Base-by-base conservation (phyloP, 1,140 invertebrate species). In the Zaprionus vittiger region DNA sequence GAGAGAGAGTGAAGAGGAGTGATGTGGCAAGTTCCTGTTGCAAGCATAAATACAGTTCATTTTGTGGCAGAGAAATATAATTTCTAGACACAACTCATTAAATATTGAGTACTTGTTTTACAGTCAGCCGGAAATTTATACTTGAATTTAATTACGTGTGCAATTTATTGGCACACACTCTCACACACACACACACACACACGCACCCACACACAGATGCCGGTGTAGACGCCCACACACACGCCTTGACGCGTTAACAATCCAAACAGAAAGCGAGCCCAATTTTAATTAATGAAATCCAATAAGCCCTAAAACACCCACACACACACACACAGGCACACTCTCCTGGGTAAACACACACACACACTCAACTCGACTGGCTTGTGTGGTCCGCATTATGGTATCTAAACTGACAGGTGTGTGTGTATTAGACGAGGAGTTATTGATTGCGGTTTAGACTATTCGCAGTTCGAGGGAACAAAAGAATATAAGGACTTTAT, bases 221-320 rank as follows among this genome's bases (percentile, higher is more conserved):
- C 37, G 5, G 28, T 55, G 38, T 20, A 24, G 54, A 63, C 22
- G 24, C 24, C 52, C 22, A 56, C n/a, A 69, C 52, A 67, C 65
- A 87, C 65, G 80, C 73, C 55, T 67, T 59, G 38, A 68, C 70
- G 68, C 83, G 73, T 73, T 79, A 66, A 74, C 73, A 83, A 78
- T 77, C 73, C 73, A 59, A 59, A 59, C 56, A 41, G 17, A 37
- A 81, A 83, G 71, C 69, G 60, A 61, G 56, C 37, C 44, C 71
- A 87, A 74, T 87, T 89, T 89, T 89, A 89, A 89, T 89, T 89
- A 89, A 89, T 84, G 76, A 66, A 81, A 84, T 77, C 78, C 72
- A 81, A 90, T 84, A 89, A 87, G 66, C 60, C 24, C 68, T 60
- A 28, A 76, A 44, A 77, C 28, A 47, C 34, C 12, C 31, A 64